These are phyloP conservation scores for Hyaena hyaena DNA, from an alignment of 2,113 vertebrate species.

Conservation along the genomic window DNA sequence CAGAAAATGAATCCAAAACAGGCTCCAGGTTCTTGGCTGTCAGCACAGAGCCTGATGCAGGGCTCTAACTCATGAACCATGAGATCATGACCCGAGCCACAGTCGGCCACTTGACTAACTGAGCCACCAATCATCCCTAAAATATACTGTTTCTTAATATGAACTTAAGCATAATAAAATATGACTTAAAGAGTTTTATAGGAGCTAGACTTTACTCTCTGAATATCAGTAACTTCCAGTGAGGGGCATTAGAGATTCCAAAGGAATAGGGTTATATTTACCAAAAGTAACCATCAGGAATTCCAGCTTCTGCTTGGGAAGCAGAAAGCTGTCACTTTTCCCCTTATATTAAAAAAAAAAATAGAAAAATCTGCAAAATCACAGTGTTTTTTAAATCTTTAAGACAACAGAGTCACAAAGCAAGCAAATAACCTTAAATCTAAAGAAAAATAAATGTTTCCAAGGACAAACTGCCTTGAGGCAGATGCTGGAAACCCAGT, in stretches of 20 bases:
- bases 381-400: background rate
- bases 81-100: no score
- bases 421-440: background rate
- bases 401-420: background rate
- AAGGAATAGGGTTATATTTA: background rate
- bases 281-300: background rate
- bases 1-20: no score
- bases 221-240: background rate
- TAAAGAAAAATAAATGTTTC: background rate
- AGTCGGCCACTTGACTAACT: no score
- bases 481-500: background rate
- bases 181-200: background rate
- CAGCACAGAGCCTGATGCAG: no score
- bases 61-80: no score
- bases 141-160: background rate
- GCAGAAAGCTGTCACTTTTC: background rate
- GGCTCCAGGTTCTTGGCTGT: no score
- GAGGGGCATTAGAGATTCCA: background rate
- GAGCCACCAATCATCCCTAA: background rate
- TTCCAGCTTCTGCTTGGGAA: background rate
- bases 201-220: background rate
- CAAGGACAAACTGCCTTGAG: background rate
- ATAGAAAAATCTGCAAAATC: background rate
- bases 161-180: conserved; percentile 21
- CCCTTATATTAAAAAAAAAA: background rate